Conservation (phyloP, 2,113 vertebrate genomes). For the Natator depressus region DNA sequence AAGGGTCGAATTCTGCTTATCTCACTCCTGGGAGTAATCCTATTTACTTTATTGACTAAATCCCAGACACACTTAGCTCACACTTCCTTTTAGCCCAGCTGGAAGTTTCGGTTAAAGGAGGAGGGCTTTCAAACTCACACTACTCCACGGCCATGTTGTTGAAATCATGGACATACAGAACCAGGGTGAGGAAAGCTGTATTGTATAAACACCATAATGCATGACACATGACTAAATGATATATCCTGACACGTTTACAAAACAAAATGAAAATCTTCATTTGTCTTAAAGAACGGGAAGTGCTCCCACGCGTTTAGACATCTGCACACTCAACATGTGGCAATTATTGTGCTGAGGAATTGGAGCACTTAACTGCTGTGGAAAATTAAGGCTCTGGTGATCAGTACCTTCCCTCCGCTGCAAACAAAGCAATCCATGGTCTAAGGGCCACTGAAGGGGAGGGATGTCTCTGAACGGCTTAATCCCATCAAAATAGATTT, state of each 20-base stretch:
- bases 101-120: constrained; percentile 27
- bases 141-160: constrained; percentile 63
- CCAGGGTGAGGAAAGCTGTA: constrained; percentile 71
- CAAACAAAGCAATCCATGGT: constrained; percentile 49
- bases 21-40: background rate
- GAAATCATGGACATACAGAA: constrained; percentile 75
- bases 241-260: constrained; percentile 84
- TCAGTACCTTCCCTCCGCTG: constrained; percentile 56
- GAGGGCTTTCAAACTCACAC: constrained; percentile 24
- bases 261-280: constrained; percentile 82
- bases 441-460: constrained; percentile 35
- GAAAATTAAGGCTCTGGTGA: constrained; percentile 74
- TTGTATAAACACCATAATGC: constrained; percentile 85
- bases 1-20: background rate
- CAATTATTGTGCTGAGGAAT: constrained; percentile 82
- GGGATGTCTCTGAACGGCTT: constrained; percentile 43
- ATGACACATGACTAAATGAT: constrained; percentile 81
- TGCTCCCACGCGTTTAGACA: constrained; percentile 84
- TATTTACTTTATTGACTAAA: background rate
- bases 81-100: background rate
- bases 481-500: constrained; percentile 61
- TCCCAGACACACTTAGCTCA: background rate
- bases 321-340: constrained; percentile 83
- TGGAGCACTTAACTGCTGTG: constrained; percentile 81
- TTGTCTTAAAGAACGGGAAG: constrained; percentile 78